Evolutionary conservation across 2,113 vertebrate species (phyloP).

Genomic region (Heterochromis multidens): DNA sequence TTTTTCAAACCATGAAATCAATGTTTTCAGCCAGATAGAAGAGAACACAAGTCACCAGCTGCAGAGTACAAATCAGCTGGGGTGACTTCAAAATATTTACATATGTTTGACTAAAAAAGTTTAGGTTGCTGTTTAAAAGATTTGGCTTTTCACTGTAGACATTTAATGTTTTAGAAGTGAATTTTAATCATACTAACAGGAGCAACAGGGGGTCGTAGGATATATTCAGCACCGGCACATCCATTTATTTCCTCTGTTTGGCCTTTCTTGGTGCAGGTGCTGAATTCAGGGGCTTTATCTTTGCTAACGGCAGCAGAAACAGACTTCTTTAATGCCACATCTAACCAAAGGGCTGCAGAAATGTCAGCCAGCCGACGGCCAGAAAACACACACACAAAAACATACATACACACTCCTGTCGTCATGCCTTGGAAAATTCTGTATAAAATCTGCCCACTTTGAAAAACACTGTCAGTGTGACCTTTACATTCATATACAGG

Average conservation of each 20-base stretch:
- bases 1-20: constrained; percentile 89
- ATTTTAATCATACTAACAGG: not conserved
- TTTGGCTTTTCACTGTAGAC: not conserved
- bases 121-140: not conserved
- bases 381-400: not conserved
- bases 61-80: not conserved
- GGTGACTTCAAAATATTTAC: not conserved
- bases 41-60: constrained; percentile 84
- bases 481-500: not conserved
- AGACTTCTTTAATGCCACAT: constrained; percentile 44
- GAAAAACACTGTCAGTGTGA: not conserved
- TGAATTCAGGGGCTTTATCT: not conserved
- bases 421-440: not conserved
- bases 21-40: constrained; percentile 87
- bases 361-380: constrained; percentile 36
- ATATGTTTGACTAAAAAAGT: not conserved
- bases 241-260: not conserved
- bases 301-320: not conserved
- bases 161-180: not conserved
- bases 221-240: not conserved
- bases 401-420: not conserved
- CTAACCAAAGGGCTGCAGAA: constrained; percentile 43
- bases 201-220: not conserved
- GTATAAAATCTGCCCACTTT: not conserved
- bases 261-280: not conserved